phyloP scores from a whole-genome alignment of 2,113 vertebrate genomes.

The Siniperca chuatsi region DNA sequence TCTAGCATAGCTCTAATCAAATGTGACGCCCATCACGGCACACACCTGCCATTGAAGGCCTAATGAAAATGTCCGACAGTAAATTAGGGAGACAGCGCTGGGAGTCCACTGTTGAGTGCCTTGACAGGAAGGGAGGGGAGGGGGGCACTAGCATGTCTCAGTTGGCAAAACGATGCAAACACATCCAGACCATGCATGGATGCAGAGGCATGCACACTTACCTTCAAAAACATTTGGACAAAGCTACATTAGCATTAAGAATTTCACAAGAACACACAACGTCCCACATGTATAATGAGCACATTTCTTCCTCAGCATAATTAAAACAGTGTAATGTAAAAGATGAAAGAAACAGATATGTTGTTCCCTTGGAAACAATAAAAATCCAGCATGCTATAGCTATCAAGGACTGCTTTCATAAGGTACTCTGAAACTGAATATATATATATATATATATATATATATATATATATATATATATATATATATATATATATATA shows the following conservation, averaged over 20 bases:
- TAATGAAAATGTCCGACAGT: slow-evolving; percentile 81
- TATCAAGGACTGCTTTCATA: slow-evolving; percentile 1
- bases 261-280: not conserved
- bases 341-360: slow-evolving; percentile 8
- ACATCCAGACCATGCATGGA: not conserved
- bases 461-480: not conserved
- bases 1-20: slow-evolving; percentile 75
- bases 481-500: too few species aligned
- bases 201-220: not conserved
- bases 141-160: slow-evolving; percentile 4
- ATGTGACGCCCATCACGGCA: slow-evolving; percentile 77
- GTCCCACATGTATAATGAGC: slow-evolving; percentile 19
- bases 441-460: too few species aligned
- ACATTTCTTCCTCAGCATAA: slow-evolving; percentile 24
- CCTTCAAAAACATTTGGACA: slow-evolving; percentile 24
- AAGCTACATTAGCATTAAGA: not conserved
- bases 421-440: not conserved
- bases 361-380: slow-evolving; percentile 40
- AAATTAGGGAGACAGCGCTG: slow-evolving; percentile 71
- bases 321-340: slow-evolving; percentile 39
- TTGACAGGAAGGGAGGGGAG: slow-evolving; percentile 33
- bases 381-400: not conserved
- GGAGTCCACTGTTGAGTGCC: slow-evolving; percentile 45
- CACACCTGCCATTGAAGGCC: slow-evolving; percentile 76
- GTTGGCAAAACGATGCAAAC: slow-evolving; percentile 41